phyloP scores from a whole-genome alignment of 2,113 vertebrate species.

The Platysternon megacephalum region DNA sequence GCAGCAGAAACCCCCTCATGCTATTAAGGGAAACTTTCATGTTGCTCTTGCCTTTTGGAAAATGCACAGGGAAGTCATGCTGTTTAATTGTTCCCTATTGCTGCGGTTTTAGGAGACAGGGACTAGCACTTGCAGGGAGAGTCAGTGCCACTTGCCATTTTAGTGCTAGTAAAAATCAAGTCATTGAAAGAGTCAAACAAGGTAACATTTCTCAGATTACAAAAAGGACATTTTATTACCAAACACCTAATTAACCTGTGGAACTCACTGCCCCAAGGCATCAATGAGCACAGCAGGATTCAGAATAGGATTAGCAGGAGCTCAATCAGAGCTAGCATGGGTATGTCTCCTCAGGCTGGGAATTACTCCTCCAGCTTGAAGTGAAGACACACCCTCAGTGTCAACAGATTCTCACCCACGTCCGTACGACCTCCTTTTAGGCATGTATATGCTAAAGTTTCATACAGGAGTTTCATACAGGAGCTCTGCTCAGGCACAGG shows the following conservation, averaged over 20 bases:
- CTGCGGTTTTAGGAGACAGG: not conserved
- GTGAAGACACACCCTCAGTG: not conserved
- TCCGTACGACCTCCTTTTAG: not conserved
- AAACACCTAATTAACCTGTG: not conserved
- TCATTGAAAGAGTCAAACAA: not conserved
- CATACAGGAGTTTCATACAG: no score
- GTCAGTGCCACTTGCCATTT: not conserved
- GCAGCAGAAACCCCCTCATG: slow-evolving; percentile 53
- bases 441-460: no score
- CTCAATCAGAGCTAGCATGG: not conserved
- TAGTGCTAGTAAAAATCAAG: not conserved
- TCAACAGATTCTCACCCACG: not conserved
- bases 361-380: not conserved
- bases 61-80: not conserved
- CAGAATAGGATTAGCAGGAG: not conserved
- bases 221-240: not conserved
- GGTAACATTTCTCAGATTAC: not conserved
- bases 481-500: no score
- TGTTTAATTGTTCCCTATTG: slow-evolving; percentile 40
- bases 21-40: slow-evolving; percentile 21
- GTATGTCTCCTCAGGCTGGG: not conserved
- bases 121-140: not conserved
- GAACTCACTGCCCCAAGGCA: not conserved
- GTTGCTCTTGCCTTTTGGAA: slow-evolving; percentile 35
- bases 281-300: not conserved